Base-by-base conservation (phyloP, 1,140 invertebrate genomes). In the Psilanteris sp. region DNA sequence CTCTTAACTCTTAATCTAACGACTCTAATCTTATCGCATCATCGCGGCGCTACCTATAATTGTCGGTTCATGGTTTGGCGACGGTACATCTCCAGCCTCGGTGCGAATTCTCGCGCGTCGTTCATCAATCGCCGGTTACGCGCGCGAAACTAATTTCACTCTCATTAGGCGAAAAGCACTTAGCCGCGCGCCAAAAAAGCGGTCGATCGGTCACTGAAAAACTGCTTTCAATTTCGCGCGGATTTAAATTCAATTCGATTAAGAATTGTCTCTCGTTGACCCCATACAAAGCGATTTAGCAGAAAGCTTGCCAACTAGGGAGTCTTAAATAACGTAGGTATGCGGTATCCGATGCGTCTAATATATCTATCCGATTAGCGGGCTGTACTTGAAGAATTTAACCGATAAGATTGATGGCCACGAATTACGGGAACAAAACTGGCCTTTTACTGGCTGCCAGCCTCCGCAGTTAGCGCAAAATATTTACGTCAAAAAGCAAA, bases 1-100 rank as follows among this genome's bases (percentile, higher is more conserved):
- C 64, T 66, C 70, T 71, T 77, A 74, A 79, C 66, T 78, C 78
- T 79, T 61, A 70, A 75, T 81, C 75, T 61, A 48, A 67, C 61
- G 61, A 61, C 68, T 43, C 46, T 50, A 72, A 74, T 73, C 59
- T 48, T 29, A 39, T 48, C 64, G 34, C 46, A 14, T 52, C 62
- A 46, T 55, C 67, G 50, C 41, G 13, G 16, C 11, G 54, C 59
- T 37, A 32, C 55, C 72, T 75, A 64, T 61, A 64, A 75, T 75
- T 41, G 72, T 62, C 64, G 54, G 68, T 75, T 55, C 62, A 43
- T 36, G 54, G 15, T 16, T 50, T 36, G 13, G 13, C 29, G 22
- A 44, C 4, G 15, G 26, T 22, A 44, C 26, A 11, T 24, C n/a
- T 8, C 3, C 7, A 15, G 11, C 26, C 41, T 16, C 16, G 44